phyloP scores from a whole-genome alignment of 1,140 invertebrate genomes.

The Brachionus angularis region DNA sequence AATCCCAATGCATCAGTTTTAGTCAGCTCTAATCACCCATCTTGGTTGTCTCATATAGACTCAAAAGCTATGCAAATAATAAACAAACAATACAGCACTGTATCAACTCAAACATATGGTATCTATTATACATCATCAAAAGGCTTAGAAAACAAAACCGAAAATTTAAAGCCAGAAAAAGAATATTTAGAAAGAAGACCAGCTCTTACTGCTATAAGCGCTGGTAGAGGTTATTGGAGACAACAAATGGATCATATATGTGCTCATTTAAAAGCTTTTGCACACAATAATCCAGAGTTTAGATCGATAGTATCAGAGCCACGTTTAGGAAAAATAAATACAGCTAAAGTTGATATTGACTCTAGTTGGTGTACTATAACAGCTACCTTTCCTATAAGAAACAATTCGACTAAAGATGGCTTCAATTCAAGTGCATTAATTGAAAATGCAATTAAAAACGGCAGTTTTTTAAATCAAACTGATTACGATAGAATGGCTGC shows the following conservation, averaged over 20 bases:
- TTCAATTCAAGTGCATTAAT: slow-evolving; percentile 26
- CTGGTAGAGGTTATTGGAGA: slow-evolving; percentile 59
- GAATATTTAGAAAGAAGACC: slow-evolving; percentile 54
- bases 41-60: slow-evolving; percentile 35
- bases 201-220: slow-evolving; percentile 55
- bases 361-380: slow-evolving; percentile 15
- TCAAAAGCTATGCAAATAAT: slow-evolving; percentile 38
- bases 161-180: slow-evolving; percentile 52
- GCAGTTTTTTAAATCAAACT: background rate
- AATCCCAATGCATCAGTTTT: slow-evolving; percentile 48
- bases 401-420: background rate
- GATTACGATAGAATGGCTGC: slow-evolving; percentile 27
- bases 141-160: slow-evolving; percentile 50
- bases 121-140: slow-evolving; percentile 56
- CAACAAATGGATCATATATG: slow-evolving; percentile 59
- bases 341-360: slow-evolving; percentile 49
- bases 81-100: slow-evolving; percentile 45
- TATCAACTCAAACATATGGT: slow-evolving; percentile 55
- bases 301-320: slow-evolving; percentile 50
- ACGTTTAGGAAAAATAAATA: slow-evolving; percentile 31
- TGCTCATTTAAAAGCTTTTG: slow-evolving; percentile 56
- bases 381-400: slow-evolving; percentile 28
- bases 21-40: slow-evolving; percentile 44
- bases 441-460: background rate
- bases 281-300: slow-evolving; percentile 58